A percentile compares a stretch with the other conserved stretches of the same genome.
These are phyloP conservation scores for Chrysochloris asiatica DNA, from an alignment of 2,113 vertebrate species.

Conservation along the genomic window DNA sequence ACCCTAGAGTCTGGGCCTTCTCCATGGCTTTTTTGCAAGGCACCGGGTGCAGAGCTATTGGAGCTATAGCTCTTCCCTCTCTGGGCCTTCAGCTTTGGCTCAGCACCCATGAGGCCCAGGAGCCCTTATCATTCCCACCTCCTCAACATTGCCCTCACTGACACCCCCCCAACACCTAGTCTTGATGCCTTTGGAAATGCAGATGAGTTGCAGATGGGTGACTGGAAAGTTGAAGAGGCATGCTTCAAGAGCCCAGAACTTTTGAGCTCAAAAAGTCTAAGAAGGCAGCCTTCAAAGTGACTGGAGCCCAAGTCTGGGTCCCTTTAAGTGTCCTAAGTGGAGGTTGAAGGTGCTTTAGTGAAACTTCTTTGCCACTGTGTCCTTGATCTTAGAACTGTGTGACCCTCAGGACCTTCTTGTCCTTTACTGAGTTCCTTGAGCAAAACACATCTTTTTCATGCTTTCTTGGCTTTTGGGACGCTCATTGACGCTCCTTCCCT, in stretches of 20 bases:
- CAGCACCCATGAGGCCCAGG: neutral
- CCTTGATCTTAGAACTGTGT: neutral
- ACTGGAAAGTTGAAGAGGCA: neutral
- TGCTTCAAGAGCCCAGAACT: accelerated
- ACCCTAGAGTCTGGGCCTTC: neutral
- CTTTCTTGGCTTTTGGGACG: neutral
- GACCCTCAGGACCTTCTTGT: neutral
- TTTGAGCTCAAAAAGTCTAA: accelerated
- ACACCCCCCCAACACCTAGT: neutral
- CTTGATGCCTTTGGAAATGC: neutral
- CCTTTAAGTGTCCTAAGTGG: neutral
- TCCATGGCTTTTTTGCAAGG: neutral
- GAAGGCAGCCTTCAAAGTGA: neutral
- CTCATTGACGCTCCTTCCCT: accelerated
- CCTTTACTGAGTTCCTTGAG: neutral
- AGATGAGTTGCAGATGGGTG: no score
- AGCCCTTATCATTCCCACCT: neutral
- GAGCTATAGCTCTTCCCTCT: neutral
- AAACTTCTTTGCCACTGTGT: neutral
- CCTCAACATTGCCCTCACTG: neutral
- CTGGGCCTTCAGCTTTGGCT: neutral
- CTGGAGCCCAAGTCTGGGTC: neutral
- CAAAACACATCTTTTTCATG: neutral
- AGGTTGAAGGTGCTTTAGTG: neutral
- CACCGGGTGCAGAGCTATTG: neutral